Conservation (phyloP, 2,888 invertebrate genomes). For the Busseola fusca region DNA sequence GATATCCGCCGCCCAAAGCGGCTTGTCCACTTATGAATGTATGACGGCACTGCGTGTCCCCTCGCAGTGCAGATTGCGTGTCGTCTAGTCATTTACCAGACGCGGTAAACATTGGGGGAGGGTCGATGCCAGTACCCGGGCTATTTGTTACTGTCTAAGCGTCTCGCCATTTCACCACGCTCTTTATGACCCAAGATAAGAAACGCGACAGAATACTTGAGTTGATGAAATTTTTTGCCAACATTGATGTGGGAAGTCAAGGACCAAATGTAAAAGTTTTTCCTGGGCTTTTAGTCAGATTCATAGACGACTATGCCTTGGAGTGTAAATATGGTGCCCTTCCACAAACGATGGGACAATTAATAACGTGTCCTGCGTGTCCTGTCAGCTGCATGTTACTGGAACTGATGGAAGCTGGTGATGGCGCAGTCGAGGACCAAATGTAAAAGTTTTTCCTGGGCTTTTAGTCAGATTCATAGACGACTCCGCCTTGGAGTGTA, state of each 20-base stretch:
- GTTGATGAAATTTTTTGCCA: slow-evolving; percentile 5
- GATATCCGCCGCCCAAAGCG: slow-evolving; percentile 78
- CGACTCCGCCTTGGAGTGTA: no score
- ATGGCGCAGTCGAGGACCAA: neutral
- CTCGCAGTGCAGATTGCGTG: slow-evolving; percentile 74
- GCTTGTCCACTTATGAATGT: slow-evolving; percentile 69
- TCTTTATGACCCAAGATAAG: slow-evolving; percentile 48
- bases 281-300: no score
- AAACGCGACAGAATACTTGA: slow-evolving; percentile 29
- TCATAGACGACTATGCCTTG: no score
- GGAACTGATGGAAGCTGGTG: no score
- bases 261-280: neutral
- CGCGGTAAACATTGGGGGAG: slow-evolving; percentile 68
- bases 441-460: neutral
- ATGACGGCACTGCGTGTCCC: slow-evolving; percentile 70
- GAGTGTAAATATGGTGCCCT: no score
- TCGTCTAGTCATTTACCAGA: slow-evolving; percentile 76
- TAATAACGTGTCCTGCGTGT: no score
- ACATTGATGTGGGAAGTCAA: slow-evolving; percentile 4
- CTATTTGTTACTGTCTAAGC: slow-evolving; percentile 52
- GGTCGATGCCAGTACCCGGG: slow-evolving; percentile 52
- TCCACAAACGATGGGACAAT: no score
- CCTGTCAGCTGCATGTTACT: no score
- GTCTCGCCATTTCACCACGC: slow-evolving; percentile 45
- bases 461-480: no score